Evolutionary conservation across 2,113 vertebrate genomes (phyloP), one percentile per base, ranked within the genome.

Genomic region (Triplophysa siluroides): DNA sequence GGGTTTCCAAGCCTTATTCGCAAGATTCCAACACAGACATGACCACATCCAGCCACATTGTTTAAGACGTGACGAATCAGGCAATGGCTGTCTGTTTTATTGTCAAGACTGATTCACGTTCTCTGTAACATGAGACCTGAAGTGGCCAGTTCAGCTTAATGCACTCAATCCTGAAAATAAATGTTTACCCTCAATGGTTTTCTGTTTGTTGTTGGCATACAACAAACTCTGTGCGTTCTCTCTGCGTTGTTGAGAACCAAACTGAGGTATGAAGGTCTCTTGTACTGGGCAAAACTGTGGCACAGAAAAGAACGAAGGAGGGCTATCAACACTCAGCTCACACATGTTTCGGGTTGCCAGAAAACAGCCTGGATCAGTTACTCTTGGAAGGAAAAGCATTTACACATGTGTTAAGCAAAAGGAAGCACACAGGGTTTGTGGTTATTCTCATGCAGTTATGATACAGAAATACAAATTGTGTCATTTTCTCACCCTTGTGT

Each of bases 261-360:
- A n/a, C 38, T 29, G 72, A 54, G 11, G 41, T 16, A 45, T 65
- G n/a, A 71, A 21, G 41, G 19, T 67, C 12, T 21, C 52, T 23
- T 23, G 24, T 5, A 19, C n/a, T 14, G n/a, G 21, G 43, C 38
- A 21, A 67, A 71, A 66, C 60, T 71, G 16, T 65, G 52, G 45
- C 50, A 66, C 10, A 3, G 52, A 66, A 64, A 65, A 58, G 18
- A 14, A 41, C 47, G 16, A 58, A 13, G 2, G 33, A 81, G 26
- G 71, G 56, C 80, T 76, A 84, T 79, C 54, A 81, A 52, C 58
- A 79, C 10, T 75, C 70, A n/a, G 58, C 75, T 75, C 56, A 81
- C 45, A 77, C 54, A 77, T 26, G 14, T 52, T 56, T 74, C 45
- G 64, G 69, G 23, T 29, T 84, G 79, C 56, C 79, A 78, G 52